Evolutionary conservation across 1,140 invertebrate genomes (phyloP).

Genomic region (Conopomorpha cramerella): DNA sequence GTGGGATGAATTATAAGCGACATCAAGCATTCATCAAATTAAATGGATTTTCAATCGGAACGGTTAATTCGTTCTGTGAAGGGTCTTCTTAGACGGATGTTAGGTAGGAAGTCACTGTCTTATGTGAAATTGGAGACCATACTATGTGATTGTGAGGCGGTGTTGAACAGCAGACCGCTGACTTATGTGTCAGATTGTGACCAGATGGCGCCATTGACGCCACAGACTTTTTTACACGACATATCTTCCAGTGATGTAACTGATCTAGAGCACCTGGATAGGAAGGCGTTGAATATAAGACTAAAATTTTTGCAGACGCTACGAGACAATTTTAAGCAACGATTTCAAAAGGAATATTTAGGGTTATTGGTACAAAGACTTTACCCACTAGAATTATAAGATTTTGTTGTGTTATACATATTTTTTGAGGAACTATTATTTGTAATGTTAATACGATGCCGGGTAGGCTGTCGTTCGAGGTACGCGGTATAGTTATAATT

Average conservation of each 20-base stretch:
- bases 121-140: slow-evolving; percentile 2
- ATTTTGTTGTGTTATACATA: no score
- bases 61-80: slow-evolving; percentile 19
- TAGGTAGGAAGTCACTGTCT: slow-evolving; percentile 2
- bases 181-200: slow-evolving; percentile 4
- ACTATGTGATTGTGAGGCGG: slow-evolving; percentile 5
- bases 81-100: slow-evolving; percentile 3
- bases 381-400: slow-evolving; percentile 3
- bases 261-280: slow-evolving; percentile 4
- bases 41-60: slow-evolving; percentile 43
- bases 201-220: slow-evolving; percentile 1
- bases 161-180: slow-evolving; percentile 4
- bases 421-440: no score
- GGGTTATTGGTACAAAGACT: slow-evolving; percentile 1
- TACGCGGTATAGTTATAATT: no score
- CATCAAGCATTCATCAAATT: slow-evolving; percentile 9
- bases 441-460: no score
- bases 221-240: slow-evolving; percentile 1
- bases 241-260: neutral
- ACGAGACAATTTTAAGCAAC: slow-evolving; percentile 2
- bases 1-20: no score
- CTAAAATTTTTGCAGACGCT: slow-evolving; percentile 3
- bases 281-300: neutral
- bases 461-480: no score
- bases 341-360: slow-evolving; percentile 5